phyloP scores from a whole-genome alignment of 2,888 invertebrate genomes.

The Leucozona laternaria region DNA sequence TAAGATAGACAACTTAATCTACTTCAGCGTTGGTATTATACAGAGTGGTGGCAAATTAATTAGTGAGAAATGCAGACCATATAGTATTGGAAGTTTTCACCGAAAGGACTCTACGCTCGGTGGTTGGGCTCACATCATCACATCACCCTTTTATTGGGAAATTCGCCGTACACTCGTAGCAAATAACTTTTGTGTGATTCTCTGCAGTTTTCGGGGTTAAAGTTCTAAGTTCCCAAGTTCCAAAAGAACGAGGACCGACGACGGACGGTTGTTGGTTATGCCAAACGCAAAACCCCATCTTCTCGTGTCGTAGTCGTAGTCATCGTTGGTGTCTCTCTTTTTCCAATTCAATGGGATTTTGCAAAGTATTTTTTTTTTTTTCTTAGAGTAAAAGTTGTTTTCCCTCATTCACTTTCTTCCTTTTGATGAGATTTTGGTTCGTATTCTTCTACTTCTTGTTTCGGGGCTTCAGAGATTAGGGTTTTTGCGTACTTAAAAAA shows the following conservation, averaged over 20 bases:
- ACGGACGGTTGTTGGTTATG: not conserved
- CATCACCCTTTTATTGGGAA: not conserved
- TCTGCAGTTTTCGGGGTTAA: constrained; percentile 69
- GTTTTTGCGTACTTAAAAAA: constrained; percentile 19
- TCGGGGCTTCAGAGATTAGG: not conserved
- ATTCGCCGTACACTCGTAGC: not conserved
- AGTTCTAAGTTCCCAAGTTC: constrained; percentile 40
- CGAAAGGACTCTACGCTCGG: not conserved
- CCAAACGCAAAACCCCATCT: constrained; percentile 4
- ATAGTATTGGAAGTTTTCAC: constrained; percentile 18
- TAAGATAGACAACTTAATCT: constrained; percentile 68
- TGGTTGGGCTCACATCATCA: constrained; percentile 6
- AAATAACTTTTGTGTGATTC: constrained; percentile 53
- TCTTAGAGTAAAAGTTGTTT: constrained; percentile 34
- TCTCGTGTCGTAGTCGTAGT: not conserved
- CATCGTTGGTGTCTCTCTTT: constrained; percentile 21
- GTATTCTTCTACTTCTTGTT: constrained; percentile 30
- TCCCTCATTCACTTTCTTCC: constrained; percentile 12
- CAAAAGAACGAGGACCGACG: not conserved
- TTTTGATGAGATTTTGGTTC: constrained; percentile 48
- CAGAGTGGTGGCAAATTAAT: constrained; percentile 71
- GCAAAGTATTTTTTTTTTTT: constrained; percentile 26
- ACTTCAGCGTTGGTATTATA: constrained; percentile 42
- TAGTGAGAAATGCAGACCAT: constrained; percentile 74
- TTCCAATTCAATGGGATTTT: constrained; percentile 60